phyloP scores from a whole-genome alignment of 2,113 vertebrate species.

The Chloroceryle aenea region DNA sequence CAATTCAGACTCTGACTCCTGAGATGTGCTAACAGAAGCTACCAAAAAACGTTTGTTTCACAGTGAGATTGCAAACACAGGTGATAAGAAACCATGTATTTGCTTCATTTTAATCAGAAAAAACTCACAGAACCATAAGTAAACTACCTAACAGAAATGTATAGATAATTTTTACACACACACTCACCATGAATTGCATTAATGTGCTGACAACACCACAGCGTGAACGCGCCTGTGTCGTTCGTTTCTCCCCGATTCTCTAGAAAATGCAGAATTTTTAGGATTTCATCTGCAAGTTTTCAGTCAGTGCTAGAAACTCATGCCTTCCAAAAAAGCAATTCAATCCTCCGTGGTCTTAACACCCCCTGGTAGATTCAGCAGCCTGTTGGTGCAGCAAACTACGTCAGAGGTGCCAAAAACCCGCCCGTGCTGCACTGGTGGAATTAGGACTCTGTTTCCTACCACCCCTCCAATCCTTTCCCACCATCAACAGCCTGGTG shows the following conservation, averaged over 20 bases:
- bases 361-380: background rate
- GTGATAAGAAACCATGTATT: background rate
- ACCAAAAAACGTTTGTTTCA: background rate
- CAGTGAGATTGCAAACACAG: background rate
- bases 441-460: background rate
- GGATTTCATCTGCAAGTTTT: background rate
- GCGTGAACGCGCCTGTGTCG: background rate
- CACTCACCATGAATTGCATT: background rate
- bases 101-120: background rate
- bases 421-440: background rate
- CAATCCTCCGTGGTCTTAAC: background rate
- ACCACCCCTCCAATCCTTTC: background rate
- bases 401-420: background rate
- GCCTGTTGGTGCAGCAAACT: background rate
- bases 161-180: background rate
- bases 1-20: background rate
- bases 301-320: background rate
- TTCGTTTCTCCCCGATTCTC: background rate
- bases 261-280: background rate
- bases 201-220: background rate
- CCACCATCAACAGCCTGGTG: background rate
- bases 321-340: background rate
- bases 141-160: background rate
- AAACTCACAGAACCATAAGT: background rate
- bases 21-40: background rate